Evolutionary conservation across 2,113 vertebrate genomes (phyloP).

Genomic region (Chlorodrepanis virens): DNA sequence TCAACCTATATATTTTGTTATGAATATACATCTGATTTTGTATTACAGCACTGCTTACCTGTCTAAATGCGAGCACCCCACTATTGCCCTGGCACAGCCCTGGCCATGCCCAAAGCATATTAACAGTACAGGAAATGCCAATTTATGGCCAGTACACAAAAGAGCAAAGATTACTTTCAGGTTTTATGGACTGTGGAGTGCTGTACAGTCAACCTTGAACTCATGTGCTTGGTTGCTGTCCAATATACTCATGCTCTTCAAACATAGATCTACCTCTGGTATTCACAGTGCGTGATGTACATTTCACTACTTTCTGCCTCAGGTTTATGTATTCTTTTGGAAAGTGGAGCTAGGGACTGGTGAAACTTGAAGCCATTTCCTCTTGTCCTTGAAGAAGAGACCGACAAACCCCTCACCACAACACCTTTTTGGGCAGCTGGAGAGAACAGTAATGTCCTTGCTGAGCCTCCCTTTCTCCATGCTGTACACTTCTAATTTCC

Average conservation of each 20-base stretch:
- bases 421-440: neutral
- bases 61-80: neutral
- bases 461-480: neutral
- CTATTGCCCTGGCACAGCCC: neutral
- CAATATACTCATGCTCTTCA: neutral
- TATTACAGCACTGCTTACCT: neutral
- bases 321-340: neutral
- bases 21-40: neutral
- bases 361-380: neutral
- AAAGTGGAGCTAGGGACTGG: neutral
- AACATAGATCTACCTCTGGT: neutral
- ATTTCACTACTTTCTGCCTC: neutral
- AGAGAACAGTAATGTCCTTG: neutral
- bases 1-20: neutral
- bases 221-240: neutral
- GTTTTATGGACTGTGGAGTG: neutral
- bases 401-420: neutral
- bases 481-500: neutral
- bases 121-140: neutral
- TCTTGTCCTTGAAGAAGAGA: neutral
- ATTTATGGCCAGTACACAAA: neutral
- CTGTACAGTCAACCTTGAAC: neutral
- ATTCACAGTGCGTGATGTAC: neutral
- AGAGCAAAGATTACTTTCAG: neutral
- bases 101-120: neutral